Evolutionary conservation across 1,140 invertebrate genomes (phyloP).

Genomic region (Euwallacea similis): DNA sequence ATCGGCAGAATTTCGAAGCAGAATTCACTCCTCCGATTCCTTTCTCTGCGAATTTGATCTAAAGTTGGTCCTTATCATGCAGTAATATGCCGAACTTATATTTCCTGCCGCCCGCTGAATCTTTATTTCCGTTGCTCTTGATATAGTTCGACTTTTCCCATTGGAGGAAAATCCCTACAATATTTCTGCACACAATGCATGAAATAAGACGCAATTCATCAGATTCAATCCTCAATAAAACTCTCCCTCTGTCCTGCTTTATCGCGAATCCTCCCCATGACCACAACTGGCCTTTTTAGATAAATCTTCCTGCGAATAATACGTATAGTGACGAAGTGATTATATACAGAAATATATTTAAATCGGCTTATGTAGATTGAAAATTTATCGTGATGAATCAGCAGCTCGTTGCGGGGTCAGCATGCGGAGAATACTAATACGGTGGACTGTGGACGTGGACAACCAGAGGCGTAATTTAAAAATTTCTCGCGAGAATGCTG

Average conservation of each 20-base stretch:
- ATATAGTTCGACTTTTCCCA: too few species aligned
- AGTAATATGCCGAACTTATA: too few species aligned
- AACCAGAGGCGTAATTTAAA: neutral
- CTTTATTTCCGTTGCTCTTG: too few species aligned
- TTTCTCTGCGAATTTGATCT: too few species aligned
- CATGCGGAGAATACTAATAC: constrained; percentile 29
- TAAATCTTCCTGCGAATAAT: constrained; percentile 28
- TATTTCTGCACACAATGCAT: too few species aligned
- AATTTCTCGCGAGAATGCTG: neutral
- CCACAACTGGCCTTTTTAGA: constrained; percentile 37
- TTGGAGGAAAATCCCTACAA: too few species aligned
- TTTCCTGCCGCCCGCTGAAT: too few species aligned
- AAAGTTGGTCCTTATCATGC: too few species aligned
- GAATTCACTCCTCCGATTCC: too few species aligned
- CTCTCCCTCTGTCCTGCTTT: constrained; percentile 3
- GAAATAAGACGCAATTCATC: too few species aligned
- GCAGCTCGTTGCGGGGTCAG: constrained; percentile 30
- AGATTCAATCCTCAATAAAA: neutral
- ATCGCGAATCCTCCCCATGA: constrained; percentile 17
- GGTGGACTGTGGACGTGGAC: constrained; percentile 4
- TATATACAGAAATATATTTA: constrained; percentile 38
- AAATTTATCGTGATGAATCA: constrained; percentile 39
- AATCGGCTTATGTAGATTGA: constrained; percentile 40
- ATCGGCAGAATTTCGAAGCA: too few species aligned
- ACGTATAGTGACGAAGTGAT: constrained; percentile 33